Evolutionary conservation across 2,113 vertebrate genomes (phyloP), one percentile per base, ranked within the genome.

Genomic region (Phrynosoma blainvillii): DNA sequence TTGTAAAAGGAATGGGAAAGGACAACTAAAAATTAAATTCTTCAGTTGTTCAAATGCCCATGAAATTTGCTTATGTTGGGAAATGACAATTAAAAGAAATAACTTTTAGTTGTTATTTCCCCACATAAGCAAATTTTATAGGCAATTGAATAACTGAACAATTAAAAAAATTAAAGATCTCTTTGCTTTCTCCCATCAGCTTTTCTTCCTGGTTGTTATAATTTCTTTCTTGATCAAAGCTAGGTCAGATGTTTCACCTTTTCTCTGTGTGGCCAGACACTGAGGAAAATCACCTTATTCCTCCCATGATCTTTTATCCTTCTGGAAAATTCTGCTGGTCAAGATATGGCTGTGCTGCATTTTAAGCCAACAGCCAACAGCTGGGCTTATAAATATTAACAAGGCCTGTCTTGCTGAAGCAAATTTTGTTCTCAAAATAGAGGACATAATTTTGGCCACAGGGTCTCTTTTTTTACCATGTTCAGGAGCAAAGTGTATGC

Each of bases 281-380:
- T 7, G 40, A 68, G 54, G 66, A 66, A 88, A 70, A 71, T 1
- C 3, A 23, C 77, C 74, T 10, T 47, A n/a, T 1, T 0, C 2
- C 66, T 91, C 68, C 88, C 16, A 30, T 82, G 86, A 8, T 11
- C n/a, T 52, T 11, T 73, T 1, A 27, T 27, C 10, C 70, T 81
- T 47, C 52, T 18, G 40, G 52, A 81, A 59, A 87, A n/a, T 81
- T 74, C 68, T 30, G 11, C 42, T 74, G 70, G 56, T 91, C 75
- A 83, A 47, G 16, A 4, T 4, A 25, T 1, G 2, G 2, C 84
- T 88, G 79, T 88, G 36, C 56, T 47, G 23, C 42, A 82, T 14
- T 66, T 54, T 47, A 88, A 59, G 47, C n/a, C 76, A 52, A 88
- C 47, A 40, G 52, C 30, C 85, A 52, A 76, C 42, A 90, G 5